These are phyloP conservation scores for Zoroaster sp. DNA, from an alignment of 53 echinoderm and acorn worm genomes.

Conservation along the genomic window DNA sequence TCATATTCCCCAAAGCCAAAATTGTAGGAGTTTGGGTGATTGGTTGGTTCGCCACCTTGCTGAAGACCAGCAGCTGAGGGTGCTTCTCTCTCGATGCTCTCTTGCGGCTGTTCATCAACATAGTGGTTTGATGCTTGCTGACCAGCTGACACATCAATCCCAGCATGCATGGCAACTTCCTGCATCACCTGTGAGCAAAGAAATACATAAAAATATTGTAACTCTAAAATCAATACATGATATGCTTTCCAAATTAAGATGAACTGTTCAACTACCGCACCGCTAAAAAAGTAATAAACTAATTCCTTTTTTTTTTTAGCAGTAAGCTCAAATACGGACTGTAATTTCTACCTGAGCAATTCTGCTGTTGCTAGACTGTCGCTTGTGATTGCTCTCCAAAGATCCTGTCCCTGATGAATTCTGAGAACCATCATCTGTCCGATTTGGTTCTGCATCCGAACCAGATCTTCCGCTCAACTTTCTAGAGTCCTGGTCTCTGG, in stretches of 20 bases:
- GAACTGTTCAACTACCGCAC: too few species aligned
- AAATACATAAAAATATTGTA: not conserved
- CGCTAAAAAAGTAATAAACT: too few species aligned
- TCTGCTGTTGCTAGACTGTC: constrained; percentile 68
- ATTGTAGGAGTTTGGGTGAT: constrained; percentile 74
- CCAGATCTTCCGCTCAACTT: constrained; percentile 33
- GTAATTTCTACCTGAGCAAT: constrained; percentile 81
- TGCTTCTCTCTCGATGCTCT: constrained; percentile 12
- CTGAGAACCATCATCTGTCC: constrained; percentile 32
- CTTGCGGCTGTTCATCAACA: not conserved
- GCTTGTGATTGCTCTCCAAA: constrained; percentile 34
- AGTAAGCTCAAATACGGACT: not conserved
- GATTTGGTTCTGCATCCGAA: constrained; percentile 3
- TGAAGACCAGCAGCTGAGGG: not conserved
- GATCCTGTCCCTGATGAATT: constrained; percentile 25
- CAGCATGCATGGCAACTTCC: constrained; percentile 89
- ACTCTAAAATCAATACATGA: too few species aligned
- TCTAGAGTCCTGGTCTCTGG: constrained; percentile 18
- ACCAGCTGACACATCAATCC: constrained; percentile 38
- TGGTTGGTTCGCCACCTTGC: not conserved
- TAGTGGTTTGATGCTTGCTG: constrained; percentile 12
- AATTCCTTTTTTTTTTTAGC: too few species aligned
- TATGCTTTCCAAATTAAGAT: too few species aligned
- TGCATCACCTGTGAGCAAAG: constrained; percentile 83
- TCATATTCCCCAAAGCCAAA: constrained; percentile 87